Base-by-base conservation (phyloP, 2,113 vertebrate genomes). In the Poeciliopsis occidentalis region DNA sequence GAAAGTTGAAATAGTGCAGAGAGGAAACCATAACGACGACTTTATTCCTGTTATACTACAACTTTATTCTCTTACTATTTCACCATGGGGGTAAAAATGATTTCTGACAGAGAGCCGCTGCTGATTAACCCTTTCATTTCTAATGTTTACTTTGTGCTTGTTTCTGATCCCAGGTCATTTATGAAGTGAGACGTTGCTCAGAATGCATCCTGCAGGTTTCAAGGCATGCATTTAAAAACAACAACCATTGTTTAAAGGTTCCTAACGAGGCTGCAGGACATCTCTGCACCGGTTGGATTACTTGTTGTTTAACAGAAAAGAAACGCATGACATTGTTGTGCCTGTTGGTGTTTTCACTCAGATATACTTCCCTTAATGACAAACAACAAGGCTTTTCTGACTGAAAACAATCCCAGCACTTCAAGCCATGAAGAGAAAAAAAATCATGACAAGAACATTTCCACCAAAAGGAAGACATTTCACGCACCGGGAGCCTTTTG, bases 391-490 rank as follows among this genome's bases (percentile, higher is more conserved):
- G 82, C 83, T 79, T 91, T 79, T 89, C 88, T 89, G 87, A 90
- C 79, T 88, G 88, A 92, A 91, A 89, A 93, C 89, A 92, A 92
- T 92, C 89, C 88, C 83, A 86, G 76, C 89, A 91, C 91, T 92
- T 93, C 85, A 86, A 92, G 91, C 91, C 87, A 92, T 91, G 88
- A 91, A 87, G 88, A 91, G 88, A 89, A 87, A 87, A 44, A 87
- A 91, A 88, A 47, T 47, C 81, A 78, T 75, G 79, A 89, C 90
- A 81, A 89, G 89, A 85, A 85, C 88, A 60, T 89, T 92, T 89
- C 82, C 85, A 90, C 90, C 85, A 87, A 92, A 90, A 93, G 90
- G 89, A 90, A 92, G 90, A 92, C 90, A 92, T 93, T 93, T 92
- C 88, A 91, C 87, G 86, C 89, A 91, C 88, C 64, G 81, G 89